A percentile compares a stretch with the other conserved stretches of the same genome.
Evolutionary conservation across 2,113 vertebrate genomes (phyloP).

Genomic region (Nyctereutes procyonoides): DNA sequence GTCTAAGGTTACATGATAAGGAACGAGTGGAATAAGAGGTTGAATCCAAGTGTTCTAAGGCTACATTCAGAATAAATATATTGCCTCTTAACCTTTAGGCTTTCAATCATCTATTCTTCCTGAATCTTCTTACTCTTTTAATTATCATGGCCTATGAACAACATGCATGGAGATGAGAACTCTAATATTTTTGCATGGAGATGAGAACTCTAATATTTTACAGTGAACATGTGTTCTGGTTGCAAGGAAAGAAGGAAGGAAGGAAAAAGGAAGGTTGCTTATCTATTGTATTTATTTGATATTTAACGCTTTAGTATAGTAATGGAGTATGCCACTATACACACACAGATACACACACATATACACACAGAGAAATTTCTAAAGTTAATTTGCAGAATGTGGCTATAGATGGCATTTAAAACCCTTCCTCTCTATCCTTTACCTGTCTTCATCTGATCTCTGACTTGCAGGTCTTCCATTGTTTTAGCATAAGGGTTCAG

Average conservation of each 20-base stretch:
- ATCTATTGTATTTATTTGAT: neutral
- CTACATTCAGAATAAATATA: neutral
- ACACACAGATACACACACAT: too few species aligned
- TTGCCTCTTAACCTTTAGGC: neutral
- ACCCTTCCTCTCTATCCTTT: neutral
- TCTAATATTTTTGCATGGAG: neutral
- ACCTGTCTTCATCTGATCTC: neutral
- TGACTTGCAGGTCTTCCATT: slow-evolving; percentile 1
- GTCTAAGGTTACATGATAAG: neutral
- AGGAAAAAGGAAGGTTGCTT: neutral
- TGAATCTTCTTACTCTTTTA: neutral
- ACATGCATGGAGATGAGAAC: neutral
- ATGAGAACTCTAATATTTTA: neutral
- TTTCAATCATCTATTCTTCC: neutral
- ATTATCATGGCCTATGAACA: neutral
- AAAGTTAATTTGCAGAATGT: slow-evolving; percentile 40
- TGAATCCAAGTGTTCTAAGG: neutral
- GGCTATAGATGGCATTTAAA: neutral
- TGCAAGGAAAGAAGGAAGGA: neutral
- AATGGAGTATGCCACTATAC: neutral
- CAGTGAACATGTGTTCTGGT: neutral
- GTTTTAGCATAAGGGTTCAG: neutral
- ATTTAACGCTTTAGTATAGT: neutral
- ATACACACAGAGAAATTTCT: neutral
- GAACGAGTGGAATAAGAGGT: neutral